Conservation (phyloP, 2,113 vertebrate genomes). For the Thryonomys swinderianus region DNA sequence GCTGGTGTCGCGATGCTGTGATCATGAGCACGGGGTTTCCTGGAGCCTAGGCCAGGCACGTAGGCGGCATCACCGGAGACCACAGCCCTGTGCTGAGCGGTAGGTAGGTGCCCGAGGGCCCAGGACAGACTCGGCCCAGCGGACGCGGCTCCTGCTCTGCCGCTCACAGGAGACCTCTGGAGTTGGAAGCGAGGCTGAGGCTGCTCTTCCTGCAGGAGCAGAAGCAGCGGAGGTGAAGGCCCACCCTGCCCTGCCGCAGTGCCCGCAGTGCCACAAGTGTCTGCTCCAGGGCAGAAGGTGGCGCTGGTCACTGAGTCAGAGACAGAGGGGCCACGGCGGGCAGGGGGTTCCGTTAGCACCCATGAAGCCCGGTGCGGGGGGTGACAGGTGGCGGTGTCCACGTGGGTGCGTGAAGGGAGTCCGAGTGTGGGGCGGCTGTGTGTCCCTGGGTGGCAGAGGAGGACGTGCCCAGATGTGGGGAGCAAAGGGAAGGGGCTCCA, state of each 20-base stretch:
- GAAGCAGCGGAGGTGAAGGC: neutral
- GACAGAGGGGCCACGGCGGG: too few relatives aligned
- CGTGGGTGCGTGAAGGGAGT: neutral
- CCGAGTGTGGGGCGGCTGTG: neutral
- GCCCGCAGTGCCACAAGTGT: neutral
- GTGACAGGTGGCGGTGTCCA: accelerated
- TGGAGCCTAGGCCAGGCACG: neutral
- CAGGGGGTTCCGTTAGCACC: neutral
- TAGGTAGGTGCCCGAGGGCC: neutral
- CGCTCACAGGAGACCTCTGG: neutral
- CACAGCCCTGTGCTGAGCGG: neutral
- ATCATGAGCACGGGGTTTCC: neutral
- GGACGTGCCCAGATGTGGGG: accelerated
- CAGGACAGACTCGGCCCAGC: neutral
- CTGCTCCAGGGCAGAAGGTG: neutral
- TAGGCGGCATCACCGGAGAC: neutral
- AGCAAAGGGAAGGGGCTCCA: neutral
- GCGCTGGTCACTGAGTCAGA: neutral
- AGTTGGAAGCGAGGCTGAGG: constrained; percentile 58
- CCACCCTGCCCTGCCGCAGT: neutral
- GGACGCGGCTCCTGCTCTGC: neutral
- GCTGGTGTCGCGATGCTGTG: neutral
- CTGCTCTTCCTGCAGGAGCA: constrained; percentile 69
- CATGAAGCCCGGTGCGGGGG: neutral
- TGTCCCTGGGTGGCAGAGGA: neutral